These are phyloP conservation scores for Denticeps clupeoides DNA, from an alignment of 2,797 vertebrate species.

Conservation along the genomic window DNA sequence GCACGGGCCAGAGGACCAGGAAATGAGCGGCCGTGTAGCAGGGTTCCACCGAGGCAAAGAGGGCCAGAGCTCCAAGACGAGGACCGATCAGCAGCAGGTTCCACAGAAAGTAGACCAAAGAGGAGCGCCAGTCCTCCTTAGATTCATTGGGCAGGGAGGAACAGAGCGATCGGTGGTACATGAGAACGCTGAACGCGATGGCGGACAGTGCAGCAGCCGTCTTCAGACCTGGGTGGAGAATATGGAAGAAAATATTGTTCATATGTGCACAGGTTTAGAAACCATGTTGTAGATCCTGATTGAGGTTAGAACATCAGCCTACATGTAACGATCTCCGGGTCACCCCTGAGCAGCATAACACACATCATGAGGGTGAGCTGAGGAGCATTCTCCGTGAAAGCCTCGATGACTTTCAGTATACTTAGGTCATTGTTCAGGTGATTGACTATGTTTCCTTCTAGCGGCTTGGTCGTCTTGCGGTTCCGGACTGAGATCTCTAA, in stretches of 20 bases:
- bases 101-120: slow-evolving; percentile 66
- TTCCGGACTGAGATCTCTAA: slow-evolving; percentile 28
- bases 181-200: slow-evolving; percentile 61
- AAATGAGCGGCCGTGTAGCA: slow-evolving; percentile 63
- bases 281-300: neutral
- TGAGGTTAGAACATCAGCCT: no score
- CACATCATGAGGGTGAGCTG: slow-evolving; percentile 74
- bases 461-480: accelerated
- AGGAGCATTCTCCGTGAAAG: slow-evolving; percentile 75
- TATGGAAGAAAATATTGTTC: neutral
- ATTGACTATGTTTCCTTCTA: slow-evolving; percentile 13
- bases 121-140: slow-evolving; percentile 38
- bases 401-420: slow-evolving; percentile 76
- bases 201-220: slow-evolving; percentile 49
- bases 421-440: slow-evolving; percentile 72
- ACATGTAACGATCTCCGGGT: slow-evolving; percentile 54
- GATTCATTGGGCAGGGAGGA: slow-evolving; percentile 55
- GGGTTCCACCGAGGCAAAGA: slow-evolving; percentile 67
- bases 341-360: slow-evolving; percentile 45
- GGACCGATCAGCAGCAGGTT: slow-evolving; percentile 71
- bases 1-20: slow-evolving; percentile 55
- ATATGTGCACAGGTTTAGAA: neutral
- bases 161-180: slow-evolving; percentile 74
- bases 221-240: slow-evolving; percentile 59
- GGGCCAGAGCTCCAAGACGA: slow-evolving; percentile 56